A percentile compares a stretch with the other conserved stretches of the same genome.
These are phyloP conservation scores for Miichthys miiuy DNA, from an alignment of 2,797 vertebrate species.

Conservation along the genomic window DNA sequence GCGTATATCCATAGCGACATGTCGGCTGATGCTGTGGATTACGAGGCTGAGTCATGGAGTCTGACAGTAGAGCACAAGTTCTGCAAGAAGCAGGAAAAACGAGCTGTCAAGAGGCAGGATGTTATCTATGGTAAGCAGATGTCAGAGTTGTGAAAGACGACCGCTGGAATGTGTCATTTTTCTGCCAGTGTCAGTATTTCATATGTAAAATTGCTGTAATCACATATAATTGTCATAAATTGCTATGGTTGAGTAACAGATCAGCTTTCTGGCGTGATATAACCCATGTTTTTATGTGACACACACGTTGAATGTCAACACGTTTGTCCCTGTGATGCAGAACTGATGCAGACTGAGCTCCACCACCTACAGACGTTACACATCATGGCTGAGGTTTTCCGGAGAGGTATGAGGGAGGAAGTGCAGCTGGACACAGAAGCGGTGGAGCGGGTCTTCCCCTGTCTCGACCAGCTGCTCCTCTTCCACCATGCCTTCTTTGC, in stretches of 20 bases:
- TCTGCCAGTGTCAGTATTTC: conserved; percentile 13
- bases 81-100: conserved; percentile 91
- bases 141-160: conserved; percentile 24
- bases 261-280: not conserved
- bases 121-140: conserved; percentile 93
- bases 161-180: conserved; percentile 23
- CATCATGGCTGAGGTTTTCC: conserved; percentile 97
- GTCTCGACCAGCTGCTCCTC: conserved; percentile 92
- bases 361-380: conserved; percentile 95
- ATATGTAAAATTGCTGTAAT: not conserved
- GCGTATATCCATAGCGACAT: conserved; percentile 87
- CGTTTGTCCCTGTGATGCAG: conserved; percentile 74
- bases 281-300: not conserved
- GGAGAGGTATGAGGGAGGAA: conserved; percentile 94
- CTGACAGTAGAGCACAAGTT: conserved; percentile 91
- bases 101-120: conserved; percentile 93
- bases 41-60: conserved; percentile 96
- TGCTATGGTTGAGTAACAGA: not conserved
- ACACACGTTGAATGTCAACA: not conserved
- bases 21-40: conserved; percentile 85
- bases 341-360: conserved; percentile 97
- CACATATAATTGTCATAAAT: not conserved
- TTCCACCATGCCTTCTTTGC: conserved; percentile 91
- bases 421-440: conserved; percentile 91
- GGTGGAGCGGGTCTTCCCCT: conserved; percentile 94